phyloP scores from a whole-genome alignment of 1,140 invertebrate genomes.

The Cecropterus lyciades region DNA sequence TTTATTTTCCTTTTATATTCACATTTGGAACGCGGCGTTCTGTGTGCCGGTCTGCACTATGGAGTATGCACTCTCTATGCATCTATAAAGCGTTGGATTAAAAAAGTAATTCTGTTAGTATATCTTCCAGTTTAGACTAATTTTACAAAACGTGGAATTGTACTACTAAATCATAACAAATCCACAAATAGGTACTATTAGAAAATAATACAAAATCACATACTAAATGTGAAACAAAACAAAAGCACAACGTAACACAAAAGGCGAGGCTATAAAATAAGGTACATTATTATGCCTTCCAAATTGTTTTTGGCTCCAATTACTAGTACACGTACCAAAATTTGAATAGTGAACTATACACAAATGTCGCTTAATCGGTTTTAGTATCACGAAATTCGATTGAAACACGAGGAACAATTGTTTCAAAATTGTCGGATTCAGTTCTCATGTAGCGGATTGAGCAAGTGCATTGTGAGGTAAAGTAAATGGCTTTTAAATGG shows the following conservation, averaged over 20 bases:
- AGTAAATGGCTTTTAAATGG: conserved; percentile 40
- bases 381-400: conserved; percentile 34
- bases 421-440: conserved; percentile 43
- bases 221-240: conserved; percentile 5
- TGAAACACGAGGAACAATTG: conserved; percentile 42
- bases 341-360: conserved; percentile 18
- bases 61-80: too few relatives aligned
- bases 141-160: too few relatives aligned
- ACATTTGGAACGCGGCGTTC: too few relatives aligned
- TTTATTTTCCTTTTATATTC: too few relatives aligned
- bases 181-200: too few relatives aligned
- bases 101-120: too few relatives aligned
- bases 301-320: conserved; percentile 17
- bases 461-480: conserved; percentile 38
- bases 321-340: conserved; percentile 7
- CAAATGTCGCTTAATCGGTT: conserved; percentile 26
- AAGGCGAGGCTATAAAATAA: conserved; percentile 15
- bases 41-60: too few relatives aligned
- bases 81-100: too few relatives aligned
- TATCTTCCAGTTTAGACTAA: too few relatives aligned
- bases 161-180: too few relatives aligned
- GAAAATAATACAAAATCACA: too few relatives aligned
- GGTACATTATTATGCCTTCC: conserved; percentile 10
- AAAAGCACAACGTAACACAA: conserved; percentile 15
- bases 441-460: conserved; percentile 33